Evolutionary conservation across 2,113 vertebrate genomes (phyloP), one percentile per base, ranked within the genome.

Genomic region (Cebus imitator): DNA sequence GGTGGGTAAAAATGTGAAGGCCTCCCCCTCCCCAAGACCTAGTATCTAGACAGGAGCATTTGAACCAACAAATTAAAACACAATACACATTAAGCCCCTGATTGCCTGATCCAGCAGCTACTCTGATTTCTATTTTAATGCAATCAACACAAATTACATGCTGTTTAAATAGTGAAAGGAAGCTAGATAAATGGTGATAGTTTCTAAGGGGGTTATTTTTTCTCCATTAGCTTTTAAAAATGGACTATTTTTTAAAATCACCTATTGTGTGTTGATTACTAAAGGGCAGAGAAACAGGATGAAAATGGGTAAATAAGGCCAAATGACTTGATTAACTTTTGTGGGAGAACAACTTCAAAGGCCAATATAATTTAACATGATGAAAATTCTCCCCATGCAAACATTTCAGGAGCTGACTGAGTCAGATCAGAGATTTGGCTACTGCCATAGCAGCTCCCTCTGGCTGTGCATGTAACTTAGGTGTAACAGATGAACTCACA

Each of bases 91-190:
- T 92, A 97, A 86, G 97, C 84, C 91, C 93, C 92, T 97, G 94
- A 98, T 92, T 97, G 83, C 90, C 96, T 96, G 93, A 98, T 97
- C 94, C 79, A 97, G 90, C 83, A 95, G 97, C 92, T 84, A 87
- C 37, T 75, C n/a, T 93, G 95, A 95, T 97, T 98, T 98, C 98
- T 98, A 98, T 98, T 98, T 98, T 97, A 98, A 98, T 96, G 93
- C 16, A 98, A 98, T 98, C 97, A 98, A 97, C 66, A 96, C 97
- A 98, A 98, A 98, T 98, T 95, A 98, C 50, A 14, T 76, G 91
- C n/a, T 70, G 80, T 94, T 97, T 97, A 98, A 98, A 98, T 88
- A 98, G 96, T n/a, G 68, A 87, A 98, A 96, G 89, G 97, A 85
- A 96, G 96, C 68, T 97, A 94, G 95, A 82, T 75, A 96, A 90